Base-by-base conservation (phyloP, 1,140 invertebrate genomes). In the Trialeurodes vaporariorum region DNA sequence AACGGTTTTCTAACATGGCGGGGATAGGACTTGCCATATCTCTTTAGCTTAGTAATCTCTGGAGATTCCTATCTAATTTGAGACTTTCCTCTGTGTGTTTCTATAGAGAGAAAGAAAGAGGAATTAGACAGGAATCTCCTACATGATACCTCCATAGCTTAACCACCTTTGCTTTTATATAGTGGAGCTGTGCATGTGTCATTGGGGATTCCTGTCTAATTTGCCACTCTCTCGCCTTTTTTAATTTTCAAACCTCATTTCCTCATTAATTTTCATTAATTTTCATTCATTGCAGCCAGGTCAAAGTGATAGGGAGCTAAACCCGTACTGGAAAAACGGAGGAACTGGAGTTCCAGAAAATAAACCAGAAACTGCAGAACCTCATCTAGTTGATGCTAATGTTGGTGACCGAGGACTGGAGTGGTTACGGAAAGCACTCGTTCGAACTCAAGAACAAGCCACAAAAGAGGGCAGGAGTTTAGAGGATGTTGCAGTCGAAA, bases 301-400 rank as follows among this genome's bases (percentile, higher is more conserved):
- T 1, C 87, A 86, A 70, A 87, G 86, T 74, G 76, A 74, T 1
- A 81, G 84, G 73, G 94, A 97, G 81, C 79, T 95, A 61, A 98
- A 98, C 83, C 93, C 92, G 1, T 92, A 94, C 77, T 96, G 93
- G 92, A 93, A 92, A 82, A 81, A 89, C 79, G 91, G 90, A 67
- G 93, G 93, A 13, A 85, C 81, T 61, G 93, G 93, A 21, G 76
- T 96, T 65, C 93, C 90, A 25, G 71, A 68, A 61, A 71, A 65
- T 72, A 75, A 75, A 72, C 76, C 63, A 60, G 70, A 67, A 63
- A 9, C 74, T 59, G 69, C 65, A 59, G 72, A 70, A 26, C 5
- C 58, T 17, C 34, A 22, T 40, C 17, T 49, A 49, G 17, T 17
- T 17, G 17, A 17, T 49, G 34, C 65, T 65, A 69, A 65, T 27